Conservation (phyloP, 1,140 invertebrate species). For the Sesamia nonagrioides region DNA sequence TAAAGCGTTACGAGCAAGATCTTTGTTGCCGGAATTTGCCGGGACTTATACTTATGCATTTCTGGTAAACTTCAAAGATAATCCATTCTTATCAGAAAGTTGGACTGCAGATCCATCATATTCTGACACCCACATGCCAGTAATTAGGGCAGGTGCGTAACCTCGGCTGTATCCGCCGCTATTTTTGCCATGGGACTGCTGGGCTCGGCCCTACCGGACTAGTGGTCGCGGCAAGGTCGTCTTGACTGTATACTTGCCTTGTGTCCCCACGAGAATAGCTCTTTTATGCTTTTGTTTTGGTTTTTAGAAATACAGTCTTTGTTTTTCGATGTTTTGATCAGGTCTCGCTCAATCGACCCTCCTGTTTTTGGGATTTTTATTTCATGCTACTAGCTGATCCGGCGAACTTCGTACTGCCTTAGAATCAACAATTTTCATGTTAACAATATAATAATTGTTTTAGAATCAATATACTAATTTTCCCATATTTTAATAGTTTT, state of each 20-base stretch:
- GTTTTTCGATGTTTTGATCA: background rate
- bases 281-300: background rate
- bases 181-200: constrained; percentile 47
- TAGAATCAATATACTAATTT: too few relatives aligned
- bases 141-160: constrained; percentile 57
- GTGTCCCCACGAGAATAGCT: background rate
- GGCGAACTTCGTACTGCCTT: too few relatives aligned
- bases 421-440: too few relatives aligned
- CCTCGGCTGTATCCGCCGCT: constrained; percentile 52
- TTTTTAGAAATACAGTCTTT: background rate
- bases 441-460: too few relatives aligned
- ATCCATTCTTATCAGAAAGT: constrained; percentile 2
- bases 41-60: too few relatives aligned
- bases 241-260: background rate
- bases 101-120: background rate
- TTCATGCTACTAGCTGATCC: too few relatives aligned
- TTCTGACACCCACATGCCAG: constrained; percentile 9
- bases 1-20: too few relatives aligned
- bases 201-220: constrained; percentile 36
- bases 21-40: too few relatives aligned
- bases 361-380: too few relatives aligned
- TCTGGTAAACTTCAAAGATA: background rate
- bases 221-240: constrained; percentile 38
- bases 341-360: background rate
- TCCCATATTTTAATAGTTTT: too few relatives aligned